Evolutionary conservation across 2,797 vertebrate species (phyloP).

Genomic region (Streptopelia turtur): DNA sequence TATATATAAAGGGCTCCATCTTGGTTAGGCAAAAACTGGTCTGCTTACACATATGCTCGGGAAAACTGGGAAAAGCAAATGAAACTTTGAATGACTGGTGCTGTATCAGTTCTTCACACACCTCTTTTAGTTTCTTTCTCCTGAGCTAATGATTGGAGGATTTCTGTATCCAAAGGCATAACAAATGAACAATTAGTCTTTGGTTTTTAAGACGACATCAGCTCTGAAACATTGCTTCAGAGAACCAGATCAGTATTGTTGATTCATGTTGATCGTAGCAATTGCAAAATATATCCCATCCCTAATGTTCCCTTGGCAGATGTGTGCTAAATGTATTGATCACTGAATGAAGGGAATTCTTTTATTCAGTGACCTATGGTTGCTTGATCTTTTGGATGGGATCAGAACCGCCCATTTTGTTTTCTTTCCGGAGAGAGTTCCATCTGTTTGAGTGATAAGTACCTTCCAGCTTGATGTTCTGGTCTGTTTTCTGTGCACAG

Average conservation of each 20-base stretch:
- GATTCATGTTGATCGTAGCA: not conserved
- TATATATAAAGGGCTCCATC: not conserved
- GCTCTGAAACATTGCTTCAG: not conserved
- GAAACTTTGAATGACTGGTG: not conserved
- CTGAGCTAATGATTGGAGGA: not conserved
- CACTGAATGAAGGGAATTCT: not conserved
- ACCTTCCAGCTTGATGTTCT: not conserved
- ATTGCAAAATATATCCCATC: not conserved
- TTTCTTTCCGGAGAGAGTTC: not conserved
- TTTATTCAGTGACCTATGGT: not conserved
- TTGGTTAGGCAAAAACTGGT: not conserved
- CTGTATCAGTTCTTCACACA: not conserved
- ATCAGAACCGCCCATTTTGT: not conserved
- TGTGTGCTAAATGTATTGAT: not conserved
- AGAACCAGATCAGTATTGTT: not conserved
- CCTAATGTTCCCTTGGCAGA: not conserved
- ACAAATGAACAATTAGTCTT: constrained; percentile 20
- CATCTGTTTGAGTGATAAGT: not conserved
- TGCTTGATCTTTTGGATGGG: not conserved
- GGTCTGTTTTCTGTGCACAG: not conserved
- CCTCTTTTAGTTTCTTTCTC: not conserved
- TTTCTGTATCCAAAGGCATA: constrained; percentile 5
- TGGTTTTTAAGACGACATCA: constrained; percentile 12
- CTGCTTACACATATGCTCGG: not conserved
- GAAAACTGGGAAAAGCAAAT: not conserved